These are phyloP conservation scores for Scaptomyza graminum DNA, from an alignment of 1,140 invertebrate species.

Conservation along the genomic window DNA sequence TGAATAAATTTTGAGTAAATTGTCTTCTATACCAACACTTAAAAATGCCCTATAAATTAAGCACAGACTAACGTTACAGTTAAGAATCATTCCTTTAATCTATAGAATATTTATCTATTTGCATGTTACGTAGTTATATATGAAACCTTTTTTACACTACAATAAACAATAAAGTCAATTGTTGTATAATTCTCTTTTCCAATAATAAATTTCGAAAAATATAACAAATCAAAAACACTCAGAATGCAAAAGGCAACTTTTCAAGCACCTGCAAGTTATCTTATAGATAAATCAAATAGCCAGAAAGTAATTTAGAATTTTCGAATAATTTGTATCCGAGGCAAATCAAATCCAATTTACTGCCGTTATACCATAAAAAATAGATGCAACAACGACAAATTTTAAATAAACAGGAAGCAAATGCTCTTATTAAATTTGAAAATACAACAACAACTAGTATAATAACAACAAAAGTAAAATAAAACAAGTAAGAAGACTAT, in stretches of 20 bases:
- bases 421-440: slow-evolving; percentile 72
- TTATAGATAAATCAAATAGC: slow-evolving; percentile 57
- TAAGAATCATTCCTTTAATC: not conserved
- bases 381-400: slow-evolving; percentile 33
- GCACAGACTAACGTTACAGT: too few relatives aligned
- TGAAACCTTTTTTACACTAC: slow-evolving; percentile 2
- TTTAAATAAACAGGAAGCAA: slow-evolving; percentile 77
- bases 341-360: slow-evolving; percentile 52
- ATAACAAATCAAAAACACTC: slow-evolving; percentile 5
- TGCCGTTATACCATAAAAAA: slow-evolving; percentile 38
- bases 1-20: too few relatives aligned
- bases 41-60: too few relatives aligned
- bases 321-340: slow-evolving; percentile 30
- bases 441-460: slow-evolving; percentile 26
- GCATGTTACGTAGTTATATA: not conserved
- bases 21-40: too few relatives aligned
- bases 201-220: slow-evolving; percentile 2
- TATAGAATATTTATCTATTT: not conserved
- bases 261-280: slow-evolving; percentile 12
- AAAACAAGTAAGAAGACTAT: slow-evolving; percentile 19
- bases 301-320: slow-evolving; percentile 50
- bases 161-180: slow-evolving; percentile 13
- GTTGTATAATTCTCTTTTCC: not conserved
- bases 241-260: slow-evolving; percentile 5
- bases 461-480: slow-evolving; percentile 12